Percentiles rank a stretch among this genome's conserved stretches.
These are phyloP conservation scores for Eurois occulta DNA, from an alignment of 2,888 invertebrate genomes.

Conservation along the genomic window DNA sequence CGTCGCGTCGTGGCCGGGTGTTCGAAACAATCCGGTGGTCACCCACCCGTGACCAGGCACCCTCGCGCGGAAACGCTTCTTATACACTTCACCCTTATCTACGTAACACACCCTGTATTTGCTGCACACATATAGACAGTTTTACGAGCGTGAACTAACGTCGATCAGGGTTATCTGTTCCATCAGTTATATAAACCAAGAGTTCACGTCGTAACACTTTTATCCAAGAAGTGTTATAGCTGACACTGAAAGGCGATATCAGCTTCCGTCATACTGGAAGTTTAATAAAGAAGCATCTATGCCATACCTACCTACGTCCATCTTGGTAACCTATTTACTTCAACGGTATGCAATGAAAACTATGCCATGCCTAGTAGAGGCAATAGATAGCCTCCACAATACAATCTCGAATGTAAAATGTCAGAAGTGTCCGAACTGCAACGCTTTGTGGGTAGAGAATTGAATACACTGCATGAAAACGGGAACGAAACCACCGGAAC, in stretches of 20 bases:
- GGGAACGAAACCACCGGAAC: neutral
- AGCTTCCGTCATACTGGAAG: conserved; percentile 4
- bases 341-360: conserved; percentile 12
- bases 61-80: conserved; percentile 45
- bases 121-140: conserved; percentile 36
- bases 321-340: neutral
- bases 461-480: neutral
- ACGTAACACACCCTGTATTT: conserved; percentile 59
- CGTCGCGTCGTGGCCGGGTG: conserved; percentile 31
- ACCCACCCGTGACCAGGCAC: conserved; percentile 62
- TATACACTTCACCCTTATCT: conserved; percentile 50
- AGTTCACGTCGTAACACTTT: conserved; percentile 32
- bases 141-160: conserved; percentile 59
- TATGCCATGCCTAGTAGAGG: neutral
- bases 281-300: neutral
- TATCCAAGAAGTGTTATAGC: conserved; percentile 10
- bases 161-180: conserved; percentile 40
- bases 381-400: neutral
- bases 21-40: conserved; percentile 55
- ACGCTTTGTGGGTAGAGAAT: neutral
- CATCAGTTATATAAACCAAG: conserved; percentile 24
- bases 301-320: neutral
- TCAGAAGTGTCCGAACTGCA: neutral
- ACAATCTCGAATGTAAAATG: neutral
- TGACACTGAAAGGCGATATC: neutral